phyloP scores from a whole-genome alignment of 2,888 invertebrate species.

The Xestia rhomboidea region DNA sequence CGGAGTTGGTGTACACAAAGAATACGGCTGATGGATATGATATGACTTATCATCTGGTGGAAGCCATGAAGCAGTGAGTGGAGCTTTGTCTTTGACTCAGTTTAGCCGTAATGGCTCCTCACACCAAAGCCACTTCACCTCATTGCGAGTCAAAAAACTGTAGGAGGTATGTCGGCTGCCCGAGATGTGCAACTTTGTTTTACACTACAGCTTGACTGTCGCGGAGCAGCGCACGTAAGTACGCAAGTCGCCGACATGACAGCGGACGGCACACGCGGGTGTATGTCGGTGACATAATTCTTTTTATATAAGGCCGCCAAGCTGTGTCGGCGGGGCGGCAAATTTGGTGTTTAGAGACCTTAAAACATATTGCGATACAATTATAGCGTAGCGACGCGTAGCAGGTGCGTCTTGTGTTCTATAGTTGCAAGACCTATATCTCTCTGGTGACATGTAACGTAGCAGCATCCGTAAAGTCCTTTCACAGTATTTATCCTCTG shows the following conservation, averaged over 20 bases:
- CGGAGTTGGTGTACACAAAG: slow-evolving; percentile 9
- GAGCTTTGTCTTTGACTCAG: not conserved
- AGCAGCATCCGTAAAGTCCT: not conserved
- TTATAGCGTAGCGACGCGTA: not conserved
- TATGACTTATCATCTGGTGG: not conserved
- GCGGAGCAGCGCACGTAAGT: not conserved
- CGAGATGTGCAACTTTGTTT: not conserved
- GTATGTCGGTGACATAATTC: not conserved
- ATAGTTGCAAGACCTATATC: not conserved
- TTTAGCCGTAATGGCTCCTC: not conserved
- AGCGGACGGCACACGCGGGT: no score
- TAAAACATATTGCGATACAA: not conserved
- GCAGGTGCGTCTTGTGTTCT: not conserved
- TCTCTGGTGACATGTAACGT: not conserved
- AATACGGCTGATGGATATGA: not conserved
- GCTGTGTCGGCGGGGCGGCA: not conserved
- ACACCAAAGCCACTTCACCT: not conserved
- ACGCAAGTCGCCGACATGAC: not conserved
- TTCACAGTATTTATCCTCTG: not conserved
- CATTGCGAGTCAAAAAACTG: not conserved
- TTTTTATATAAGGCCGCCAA: not conserved
- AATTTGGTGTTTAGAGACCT: not conserved
- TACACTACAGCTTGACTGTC: not conserved
- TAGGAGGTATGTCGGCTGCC: not conserved
- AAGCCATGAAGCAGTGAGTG: not conserved